A percentile compares a stretch with the other conserved stretches of the same genome.
Conservation (phyloP, 2,113 vertebrate species). For the Pygoscelis antarcticus region DNA sequence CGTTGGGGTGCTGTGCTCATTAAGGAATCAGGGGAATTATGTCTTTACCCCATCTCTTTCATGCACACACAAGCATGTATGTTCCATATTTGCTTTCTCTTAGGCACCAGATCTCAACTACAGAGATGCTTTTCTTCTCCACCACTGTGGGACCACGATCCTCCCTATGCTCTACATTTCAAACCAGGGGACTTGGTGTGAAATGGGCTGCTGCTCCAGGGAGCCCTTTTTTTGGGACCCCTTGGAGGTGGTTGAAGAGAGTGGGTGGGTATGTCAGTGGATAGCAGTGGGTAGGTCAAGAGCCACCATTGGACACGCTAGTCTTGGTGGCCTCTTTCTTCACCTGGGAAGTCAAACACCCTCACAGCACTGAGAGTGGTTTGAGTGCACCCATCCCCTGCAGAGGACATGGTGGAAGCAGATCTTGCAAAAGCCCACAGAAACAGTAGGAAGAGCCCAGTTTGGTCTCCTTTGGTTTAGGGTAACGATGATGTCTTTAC, state of each 20-base stretch:
- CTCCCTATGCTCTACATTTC: accelerated
- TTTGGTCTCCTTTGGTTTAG: not conserved
- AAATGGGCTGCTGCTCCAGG: not conserved
- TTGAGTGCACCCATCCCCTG: not conserved
- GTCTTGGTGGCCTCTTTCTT: not conserved
- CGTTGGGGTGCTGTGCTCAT: not conserved
- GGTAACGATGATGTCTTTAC: not conserved
- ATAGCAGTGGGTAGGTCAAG: not conserved
- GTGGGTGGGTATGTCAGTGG: too few relatives aligned
- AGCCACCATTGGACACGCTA: accelerated
- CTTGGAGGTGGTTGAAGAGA: not conserved
- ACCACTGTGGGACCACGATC: accelerated
- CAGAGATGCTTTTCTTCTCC: not conserved
- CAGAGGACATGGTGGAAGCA: not conserved
- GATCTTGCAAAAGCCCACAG: not conserved
- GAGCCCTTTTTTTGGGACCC: not conserved
- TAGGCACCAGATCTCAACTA: not conserved
- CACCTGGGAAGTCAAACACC: not conserved
- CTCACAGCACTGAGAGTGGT: not conserved
- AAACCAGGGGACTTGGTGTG: not conserved
- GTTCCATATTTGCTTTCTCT: not conserved
- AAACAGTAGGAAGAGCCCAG: not conserved
- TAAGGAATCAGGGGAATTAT: not conserved
- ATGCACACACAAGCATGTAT: not conserved
- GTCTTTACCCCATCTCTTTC: not conserved